phyloP scores from a whole-genome alignment of 1,140 invertebrate species.

The Anthonomus grandis region DNA sequence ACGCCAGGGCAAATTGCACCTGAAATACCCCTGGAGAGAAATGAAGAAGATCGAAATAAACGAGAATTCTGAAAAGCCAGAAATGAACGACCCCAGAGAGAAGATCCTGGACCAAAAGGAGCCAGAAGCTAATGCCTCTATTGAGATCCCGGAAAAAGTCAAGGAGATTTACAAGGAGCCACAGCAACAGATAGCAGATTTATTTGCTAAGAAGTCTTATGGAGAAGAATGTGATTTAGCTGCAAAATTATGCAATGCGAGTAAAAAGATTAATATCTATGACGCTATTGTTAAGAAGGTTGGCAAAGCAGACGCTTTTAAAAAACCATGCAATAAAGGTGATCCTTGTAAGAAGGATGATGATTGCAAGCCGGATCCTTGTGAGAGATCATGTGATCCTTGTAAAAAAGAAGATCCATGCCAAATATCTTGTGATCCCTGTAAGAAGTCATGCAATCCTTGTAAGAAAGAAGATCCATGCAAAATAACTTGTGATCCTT shows the following conservation, averaged over 20 bases:
- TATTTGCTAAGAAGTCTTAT: background rate
- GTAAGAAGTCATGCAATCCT: conserved; percentile 22
- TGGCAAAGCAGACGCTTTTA: conserved; percentile 7
- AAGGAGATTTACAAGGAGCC: background rate
- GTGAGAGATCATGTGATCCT: too few species aligned
- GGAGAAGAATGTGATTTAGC: background rate
- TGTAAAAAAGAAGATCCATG: conserved; percentile 15
- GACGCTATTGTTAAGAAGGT: too few species aligned
- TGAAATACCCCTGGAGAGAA: conserved; percentile 13
- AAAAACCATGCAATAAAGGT: conserved; percentile 2
- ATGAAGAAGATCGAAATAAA: conserved; percentile 3
- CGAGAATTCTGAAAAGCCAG: conserved; percentile 3
- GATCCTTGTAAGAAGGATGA: conserved; percentile 9
- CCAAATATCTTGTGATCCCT: conserved; percentile 18
- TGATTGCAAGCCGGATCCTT: background rate
- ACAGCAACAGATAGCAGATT: background rate
- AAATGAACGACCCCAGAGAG: background rate
- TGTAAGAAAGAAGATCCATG: conserved; percentile 26
- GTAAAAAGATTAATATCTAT: conserved; percentile 5
- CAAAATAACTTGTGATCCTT: conserved; percentile 10
- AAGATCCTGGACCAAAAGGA: background rate
- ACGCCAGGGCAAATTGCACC: background rate
- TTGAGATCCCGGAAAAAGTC: background rate
- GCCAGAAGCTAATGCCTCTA: background rate
- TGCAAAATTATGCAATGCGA: background rate